phyloP scores from a whole-genome alignment of 2,797 vertebrate genomes.

The Dendrocincla fuliginosa region DNA sequence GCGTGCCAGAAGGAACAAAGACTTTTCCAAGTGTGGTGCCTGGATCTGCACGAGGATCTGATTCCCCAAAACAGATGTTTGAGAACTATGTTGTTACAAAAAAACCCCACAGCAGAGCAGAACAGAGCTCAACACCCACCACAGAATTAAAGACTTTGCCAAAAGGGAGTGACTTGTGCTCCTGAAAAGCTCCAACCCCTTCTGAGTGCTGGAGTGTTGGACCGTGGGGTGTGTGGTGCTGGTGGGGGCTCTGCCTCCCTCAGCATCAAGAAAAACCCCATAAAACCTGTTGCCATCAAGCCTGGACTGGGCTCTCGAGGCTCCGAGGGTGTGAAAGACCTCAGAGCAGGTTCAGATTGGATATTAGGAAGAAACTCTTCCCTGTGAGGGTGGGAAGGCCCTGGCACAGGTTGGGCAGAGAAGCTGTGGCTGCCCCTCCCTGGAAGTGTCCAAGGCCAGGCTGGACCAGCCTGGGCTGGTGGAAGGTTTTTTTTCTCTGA shows the following conservation, averaged over 20 bases:
- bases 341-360: neutral
- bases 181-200: neutral
- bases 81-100: fast-evolving
- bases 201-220: neutral
- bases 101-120: neutral
- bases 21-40: fast-evolving
- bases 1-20: neutral
- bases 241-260: neutral
- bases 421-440: neutral
- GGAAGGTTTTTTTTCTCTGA: neutral
- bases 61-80: fast-evolving
- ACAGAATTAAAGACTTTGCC: neutral
- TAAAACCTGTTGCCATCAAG: neutral
- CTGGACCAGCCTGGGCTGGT: neutral
- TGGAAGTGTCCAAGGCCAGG: neutral
- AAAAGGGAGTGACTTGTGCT: neutral
- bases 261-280: neutral
- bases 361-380: neutral
- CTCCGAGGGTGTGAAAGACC: neutral
- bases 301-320: neutral
- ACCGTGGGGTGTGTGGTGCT: neutral
- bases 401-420: neutral
- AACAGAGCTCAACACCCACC: neutral
- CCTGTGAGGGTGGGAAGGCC: neutral
- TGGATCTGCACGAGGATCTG: too few relatives aligned